Evolutionary conservation across 2,113 vertebrate genomes (phyloP).

Genomic region (Proterorhinus semilunaris): DNA sequence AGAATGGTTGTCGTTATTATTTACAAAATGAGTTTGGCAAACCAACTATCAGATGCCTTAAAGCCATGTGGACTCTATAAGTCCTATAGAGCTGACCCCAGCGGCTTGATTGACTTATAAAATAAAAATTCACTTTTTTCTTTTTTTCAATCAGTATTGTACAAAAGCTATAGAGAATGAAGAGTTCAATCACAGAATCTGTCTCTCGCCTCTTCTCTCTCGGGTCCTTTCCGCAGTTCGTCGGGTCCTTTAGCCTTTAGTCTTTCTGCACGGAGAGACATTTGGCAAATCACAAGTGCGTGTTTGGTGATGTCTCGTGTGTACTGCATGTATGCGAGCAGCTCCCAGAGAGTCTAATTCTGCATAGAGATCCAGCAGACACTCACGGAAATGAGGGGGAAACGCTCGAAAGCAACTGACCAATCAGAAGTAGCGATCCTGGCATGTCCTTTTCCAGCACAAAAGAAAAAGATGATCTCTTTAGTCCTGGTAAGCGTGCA

Average conservation of each 20-base stretch:
- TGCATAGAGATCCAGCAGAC: slow-evolving; percentile 74
- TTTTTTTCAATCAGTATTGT: slow-evolving; percentile 82
- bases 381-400: slow-evolving; percentile 54
- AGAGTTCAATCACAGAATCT: slow-evolving; percentile 84
- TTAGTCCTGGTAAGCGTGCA: slow-evolving; percentile 31
- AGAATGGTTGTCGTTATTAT: slow-evolving; percentile 81
- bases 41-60: slow-evolving; percentile 84
- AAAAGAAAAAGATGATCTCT: slow-evolving; percentile 47
- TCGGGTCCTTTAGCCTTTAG: slow-evolving; percentile 73
- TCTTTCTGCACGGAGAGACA: slow-evolving; percentile 79
- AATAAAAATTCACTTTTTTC: slow-evolving; percentile 98
- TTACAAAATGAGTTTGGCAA: slow-evolving; percentile 90
- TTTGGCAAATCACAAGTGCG: slow-evolving; percentile 83
- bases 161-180: slow-evolving; percentile 98
- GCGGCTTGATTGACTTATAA: slow-evolving; percentile 94
- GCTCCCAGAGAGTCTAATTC: slow-evolving; percentile 73
- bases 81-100: slow-evolving; percentile 87
- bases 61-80: slow-evolving; percentile 93
- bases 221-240: slow-evolving; percentile 62
- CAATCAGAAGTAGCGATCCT: slow-evolving; percentile 49
- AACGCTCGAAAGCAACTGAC: slow-evolving; percentile 33
- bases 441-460: slow-evolving; percentile 48
- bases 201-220: slow-evolving; percentile 72
- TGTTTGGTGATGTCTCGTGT: slow-evolving; percentile 42
- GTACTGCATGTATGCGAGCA: slow-evolving; percentile 51